Conservation (phyloP, 1,140 invertebrate species). For the Schlechtendalia chinensis region DNA sequence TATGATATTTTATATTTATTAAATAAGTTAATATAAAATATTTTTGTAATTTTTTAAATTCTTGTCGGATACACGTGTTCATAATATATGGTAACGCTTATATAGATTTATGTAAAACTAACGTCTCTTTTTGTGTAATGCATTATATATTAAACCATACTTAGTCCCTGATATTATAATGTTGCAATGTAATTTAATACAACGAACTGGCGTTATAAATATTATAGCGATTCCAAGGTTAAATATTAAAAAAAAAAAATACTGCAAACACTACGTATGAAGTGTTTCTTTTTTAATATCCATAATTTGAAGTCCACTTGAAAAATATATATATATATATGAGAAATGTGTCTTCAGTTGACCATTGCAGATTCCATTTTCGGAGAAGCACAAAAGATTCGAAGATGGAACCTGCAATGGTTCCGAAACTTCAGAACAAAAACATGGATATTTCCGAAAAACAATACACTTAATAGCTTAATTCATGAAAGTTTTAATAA, state of each 20-base stretch:
- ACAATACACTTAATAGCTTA: too few relatives aligned
- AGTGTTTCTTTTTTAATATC: background rate
- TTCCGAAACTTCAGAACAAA: too few relatives aligned
- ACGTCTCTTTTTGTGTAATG: background rate
- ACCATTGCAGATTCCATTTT: background rate
- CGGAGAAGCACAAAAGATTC: too few relatives aligned
- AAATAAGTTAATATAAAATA: background rate
- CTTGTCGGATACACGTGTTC: background rate
- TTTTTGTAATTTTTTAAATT: background rate
- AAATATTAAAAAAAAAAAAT: background rate
- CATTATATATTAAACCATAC: conserved; percentile 1
- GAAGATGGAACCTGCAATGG: too few relatives aligned
- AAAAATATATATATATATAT: background rate
- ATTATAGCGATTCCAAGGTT: conserved; percentile 29
- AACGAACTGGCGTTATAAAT: background rate
- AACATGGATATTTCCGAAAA: too few relatives aligned
- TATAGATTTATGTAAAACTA: conserved; percentile 7
- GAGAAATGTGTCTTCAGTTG: background rate
- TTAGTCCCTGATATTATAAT: background rate
- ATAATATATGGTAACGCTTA: too few relatives aligned
- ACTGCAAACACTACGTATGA: conserved; percentile 1
- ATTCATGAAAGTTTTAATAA: too few relatives aligned
- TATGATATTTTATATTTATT: background rate
- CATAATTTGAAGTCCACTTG: conserved; percentile 8
- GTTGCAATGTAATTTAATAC: background rate